Percentiles rank a stretch among this genome's conserved stretches.
Conservation (phyloP, 2,888 invertebrate genomes). For the Clistopyga incitator region DNA sequence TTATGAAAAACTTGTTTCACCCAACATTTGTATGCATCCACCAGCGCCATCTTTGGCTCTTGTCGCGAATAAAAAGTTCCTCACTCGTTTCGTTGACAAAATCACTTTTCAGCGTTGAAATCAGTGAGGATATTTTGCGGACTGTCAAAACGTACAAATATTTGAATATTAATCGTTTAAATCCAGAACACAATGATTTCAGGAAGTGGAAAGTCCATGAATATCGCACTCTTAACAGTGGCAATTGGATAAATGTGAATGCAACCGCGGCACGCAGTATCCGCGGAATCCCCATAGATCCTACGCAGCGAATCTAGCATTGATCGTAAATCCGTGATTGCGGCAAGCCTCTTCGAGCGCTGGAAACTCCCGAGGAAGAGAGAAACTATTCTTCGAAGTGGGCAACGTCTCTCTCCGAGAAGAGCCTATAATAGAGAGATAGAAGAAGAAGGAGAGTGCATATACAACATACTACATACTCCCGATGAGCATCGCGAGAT, state of each 20-base stretch:
- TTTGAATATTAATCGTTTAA: not conserved
- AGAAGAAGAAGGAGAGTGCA: not conserved
- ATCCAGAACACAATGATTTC: not conserved
- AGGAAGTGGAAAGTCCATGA: conserved; percentile 3
- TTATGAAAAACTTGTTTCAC: not conserved
- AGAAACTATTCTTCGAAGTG: conserved; percentile 43
- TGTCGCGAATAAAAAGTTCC: not conserved
- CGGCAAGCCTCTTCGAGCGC: conserved; percentile 46
- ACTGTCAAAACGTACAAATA: not conserved
- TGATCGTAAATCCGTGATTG: conserved; percentile 61
- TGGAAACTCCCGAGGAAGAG: conserved; percentile 23
- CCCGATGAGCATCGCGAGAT: conserved; percentile 38
- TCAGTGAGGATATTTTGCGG: not conserved
- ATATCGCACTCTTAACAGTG: not conserved
- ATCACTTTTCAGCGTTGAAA: not conserved
- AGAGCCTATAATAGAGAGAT: conserved; percentile 16
- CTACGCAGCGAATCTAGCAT: conserved; percentile 47
- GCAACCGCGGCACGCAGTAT: conserved; percentile 43
- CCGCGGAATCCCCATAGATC: conserved; percentile 60
- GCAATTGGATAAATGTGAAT: conserved; percentile 38
- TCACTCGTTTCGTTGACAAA: not conserved
- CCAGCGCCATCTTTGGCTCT: not conserved
- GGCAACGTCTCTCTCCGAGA: conserved; percentile 38
- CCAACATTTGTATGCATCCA: conserved; percentile 1
- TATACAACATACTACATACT: conserved; percentile 19